Evolutionary conservation across 2,113 vertebrate genomes (phyloP).

Genomic region (Anas platyrhynchos): DNA sequence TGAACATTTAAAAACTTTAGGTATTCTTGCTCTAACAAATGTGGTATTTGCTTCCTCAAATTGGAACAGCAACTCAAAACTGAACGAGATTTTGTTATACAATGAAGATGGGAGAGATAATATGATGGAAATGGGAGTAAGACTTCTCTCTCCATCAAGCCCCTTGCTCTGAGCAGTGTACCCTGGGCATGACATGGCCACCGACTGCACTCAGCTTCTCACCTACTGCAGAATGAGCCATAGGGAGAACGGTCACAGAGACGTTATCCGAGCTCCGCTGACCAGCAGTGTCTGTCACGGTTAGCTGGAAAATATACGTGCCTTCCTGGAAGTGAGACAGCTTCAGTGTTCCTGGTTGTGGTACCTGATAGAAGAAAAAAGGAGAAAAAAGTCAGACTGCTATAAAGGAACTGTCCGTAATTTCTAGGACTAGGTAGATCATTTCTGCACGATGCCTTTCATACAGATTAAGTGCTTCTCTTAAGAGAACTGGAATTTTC

Average conservation of each 20-base stretch:
- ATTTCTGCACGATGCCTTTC: background rate
- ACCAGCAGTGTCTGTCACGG: constrained; percentile 85
- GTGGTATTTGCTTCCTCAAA: background rate
- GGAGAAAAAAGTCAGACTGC: background rate
- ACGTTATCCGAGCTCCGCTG: constrained; percentile 92
- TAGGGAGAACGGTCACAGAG: constrained; percentile 86
- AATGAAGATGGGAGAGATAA: background rate
- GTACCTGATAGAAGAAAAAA: constrained; percentile 78
- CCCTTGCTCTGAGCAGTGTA: background rate
- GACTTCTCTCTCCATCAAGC: background rate
- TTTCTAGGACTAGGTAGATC: background rate
- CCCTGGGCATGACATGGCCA: background rate
- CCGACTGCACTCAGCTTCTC: background rate
- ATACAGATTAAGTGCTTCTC: background rate
- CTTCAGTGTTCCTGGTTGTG: constrained; percentile 90
- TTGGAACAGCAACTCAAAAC: background rate
- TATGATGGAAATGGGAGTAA: background rate
- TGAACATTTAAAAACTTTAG: background rate
- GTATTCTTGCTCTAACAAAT: background rate
- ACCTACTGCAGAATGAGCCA: constrained; percentile 85
- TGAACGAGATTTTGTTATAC: background rate
- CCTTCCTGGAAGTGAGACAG: constrained; percentile 88
- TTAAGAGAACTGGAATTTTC: background rate
- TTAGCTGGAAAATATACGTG: constrained; percentile 87
- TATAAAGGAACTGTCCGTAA: background rate